These are phyloP conservation scores for Diarsia brunnea DNA, from an alignment of 2,888 invertebrate genomes.

Conservation along the genomic window DNA sequence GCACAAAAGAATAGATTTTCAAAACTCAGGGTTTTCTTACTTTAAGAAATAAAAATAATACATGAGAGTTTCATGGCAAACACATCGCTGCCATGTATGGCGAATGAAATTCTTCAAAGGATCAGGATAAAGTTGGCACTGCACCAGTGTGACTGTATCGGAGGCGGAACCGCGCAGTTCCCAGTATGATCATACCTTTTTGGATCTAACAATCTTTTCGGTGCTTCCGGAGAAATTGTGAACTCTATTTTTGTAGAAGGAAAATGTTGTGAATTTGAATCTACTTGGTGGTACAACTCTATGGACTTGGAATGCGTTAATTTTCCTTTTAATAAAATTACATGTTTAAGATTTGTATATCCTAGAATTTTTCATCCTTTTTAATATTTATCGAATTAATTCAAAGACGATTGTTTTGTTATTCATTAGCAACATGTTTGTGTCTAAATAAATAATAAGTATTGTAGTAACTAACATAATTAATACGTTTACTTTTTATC, in stretches of 20 bases:
- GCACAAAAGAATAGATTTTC: not conserved
- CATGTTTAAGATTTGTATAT: not conserved
- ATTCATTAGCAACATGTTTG: too few species aligned
- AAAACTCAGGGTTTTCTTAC: too few species aligned
- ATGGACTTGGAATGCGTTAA: not conserved
- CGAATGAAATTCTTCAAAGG: constrained; percentile 46
- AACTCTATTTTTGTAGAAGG: constrained; percentile 33
- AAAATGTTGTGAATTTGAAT: constrained; percentile 29
- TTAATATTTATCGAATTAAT: not conserved
- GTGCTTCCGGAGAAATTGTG: constrained; percentile 36
- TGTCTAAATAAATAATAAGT: too few species aligned
- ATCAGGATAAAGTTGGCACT: constrained; percentile 50
- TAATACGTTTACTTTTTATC: too few species aligned
- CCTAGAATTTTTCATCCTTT: not conserved
- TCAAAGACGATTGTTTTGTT: not conserved
- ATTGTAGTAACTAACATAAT: too few species aligned
- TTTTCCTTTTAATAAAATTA: not conserved
- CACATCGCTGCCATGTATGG: constrained; percentile 1
- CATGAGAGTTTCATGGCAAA: constrained; percentile 25
- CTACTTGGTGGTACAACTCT: not conserved
- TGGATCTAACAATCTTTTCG: constrained; percentile 37
- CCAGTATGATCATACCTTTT: constrained; percentile 46
- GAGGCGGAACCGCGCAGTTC: constrained; percentile 29
- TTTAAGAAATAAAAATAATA: constrained; percentile 1
- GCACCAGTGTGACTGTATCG: constrained; percentile 37